Conservation (phyloP, 2,113 vertebrate genomes). For the Apodemus sylvaticus region DNA sequence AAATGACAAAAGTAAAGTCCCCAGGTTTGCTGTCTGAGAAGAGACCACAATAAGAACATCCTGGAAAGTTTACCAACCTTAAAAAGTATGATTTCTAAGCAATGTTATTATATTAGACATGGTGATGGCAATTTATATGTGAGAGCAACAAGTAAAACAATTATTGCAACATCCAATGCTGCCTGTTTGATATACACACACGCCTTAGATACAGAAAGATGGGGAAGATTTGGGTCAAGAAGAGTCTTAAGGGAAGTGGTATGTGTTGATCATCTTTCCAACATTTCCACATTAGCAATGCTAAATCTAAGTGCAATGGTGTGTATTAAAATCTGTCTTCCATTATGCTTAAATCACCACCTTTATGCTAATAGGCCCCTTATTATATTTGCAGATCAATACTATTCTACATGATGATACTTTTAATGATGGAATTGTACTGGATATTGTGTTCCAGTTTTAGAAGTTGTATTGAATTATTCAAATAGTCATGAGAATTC, state of each 20-base stretch:
- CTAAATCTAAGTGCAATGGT: neutral
- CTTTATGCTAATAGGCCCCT: neutral
- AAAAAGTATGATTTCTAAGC: neutral
- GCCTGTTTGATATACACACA: neutral
- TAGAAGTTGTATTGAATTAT: neutral
- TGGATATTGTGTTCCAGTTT: neutral
- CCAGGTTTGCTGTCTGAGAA: rapidly evolving
- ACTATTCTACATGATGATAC: neutral
- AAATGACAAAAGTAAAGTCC: neutral
- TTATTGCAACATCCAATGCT: neutral
- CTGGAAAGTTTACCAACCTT: neutral
- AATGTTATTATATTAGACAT: neutral
- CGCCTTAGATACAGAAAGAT: neutral
- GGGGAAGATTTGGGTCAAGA: neutral
- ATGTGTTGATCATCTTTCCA: neutral
- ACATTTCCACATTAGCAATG: neutral
- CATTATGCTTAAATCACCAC: neutral
- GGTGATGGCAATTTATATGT: neutral
- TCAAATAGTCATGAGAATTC: conserved; percentile 4
- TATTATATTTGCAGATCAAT: conserved; percentile 23
- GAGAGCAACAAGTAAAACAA: neutral
- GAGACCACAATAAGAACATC: neutral
- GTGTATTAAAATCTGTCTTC: neutral
- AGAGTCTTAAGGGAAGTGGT: neutral
- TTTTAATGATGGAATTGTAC: conserved; percentile 7